Evolutionary conservation across 2,797 vertebrate genomes (phyloP), one percentile per base, ranked within the genome.

Genomic region (Ciconia nigra): DNA sequence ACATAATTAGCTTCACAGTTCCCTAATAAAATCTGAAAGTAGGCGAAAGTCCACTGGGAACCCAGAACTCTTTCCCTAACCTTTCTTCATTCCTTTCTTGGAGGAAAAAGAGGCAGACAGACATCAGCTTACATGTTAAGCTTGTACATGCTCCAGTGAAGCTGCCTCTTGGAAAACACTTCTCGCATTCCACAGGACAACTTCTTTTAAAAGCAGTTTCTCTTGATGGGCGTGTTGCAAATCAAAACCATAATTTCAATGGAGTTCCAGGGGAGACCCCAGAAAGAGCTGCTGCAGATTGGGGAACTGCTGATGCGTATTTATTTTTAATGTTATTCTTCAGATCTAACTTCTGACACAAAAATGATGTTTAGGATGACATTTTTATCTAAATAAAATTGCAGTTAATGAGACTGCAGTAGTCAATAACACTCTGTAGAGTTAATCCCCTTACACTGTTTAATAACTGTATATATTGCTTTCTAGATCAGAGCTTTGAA

Each of bases 391-490:
- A 94, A 96, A 91, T 95, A 97, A 97, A 93, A 91, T 71, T 93
- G 91, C 87, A 87, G 94, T 93, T 97, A 97, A 96, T 97, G 94
- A 95, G 94, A 92, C 89, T 24, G 12, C 84, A 69, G 95, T 89
- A 89, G 92, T 96, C 96, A 94, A 92, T 94, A 96, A 94, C 82
- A 85, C 94, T 96, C 94, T 78, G 92, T 83, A 91, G 95, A 97
- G 95, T 80, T 97, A 96, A 97, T 96, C 95, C 94, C 96, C 79
- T 97, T 96, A 95, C 93, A 29, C 73, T 95, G 90, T 90, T 96
- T 97, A 97, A 94, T 96, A 96, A 96, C 90, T 97, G 73, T 92
- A 90, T 95, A 89, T 96, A 94, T 96, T 97, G 96, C 96, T 97
- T 95, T 96, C 84, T 94, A 94, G 89, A 85, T 91, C 91, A 96